phyloP scores from a whole-genome alignment of 2,888 invertebrate species.

The Zaprionus lineosus region DNA sequence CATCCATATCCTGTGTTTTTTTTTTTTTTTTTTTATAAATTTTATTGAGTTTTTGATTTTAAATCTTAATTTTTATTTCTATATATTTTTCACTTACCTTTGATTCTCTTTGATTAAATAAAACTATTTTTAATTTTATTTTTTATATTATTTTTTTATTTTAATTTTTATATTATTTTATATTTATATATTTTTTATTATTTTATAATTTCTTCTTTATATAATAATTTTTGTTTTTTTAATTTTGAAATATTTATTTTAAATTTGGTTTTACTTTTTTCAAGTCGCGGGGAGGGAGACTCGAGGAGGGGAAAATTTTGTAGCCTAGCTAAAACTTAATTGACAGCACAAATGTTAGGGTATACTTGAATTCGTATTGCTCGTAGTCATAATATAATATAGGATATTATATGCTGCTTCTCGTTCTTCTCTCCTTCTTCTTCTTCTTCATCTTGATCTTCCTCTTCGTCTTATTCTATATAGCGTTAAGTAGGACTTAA shows the following conservation, averaged over 20 bases:
- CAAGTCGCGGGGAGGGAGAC: not conserved
- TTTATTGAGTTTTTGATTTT: not conserved
- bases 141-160: not conserved
- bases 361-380: too few relatives aligned
- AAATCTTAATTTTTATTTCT: not conserved
- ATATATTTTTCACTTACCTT: not conserved
- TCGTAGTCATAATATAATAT: too few relatives aligned
- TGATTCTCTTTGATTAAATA: too few relatives aligned
- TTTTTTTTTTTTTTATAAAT: not conserved
- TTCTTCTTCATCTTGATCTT: not conserved
- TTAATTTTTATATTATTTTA: not conserved
- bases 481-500: conserved; percentile 21
- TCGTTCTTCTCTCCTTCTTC: not conserved
- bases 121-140: too few relatives aligned
- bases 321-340: conserved; percentile 45
- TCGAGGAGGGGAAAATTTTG: conserved; percentile 29
- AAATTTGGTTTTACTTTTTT: not conserved
- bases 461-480: not conserved
- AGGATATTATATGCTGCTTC: not conserved
- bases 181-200: conserved; percentile 2
- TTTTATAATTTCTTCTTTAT: not conserved
- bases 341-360: conserved; percentile 3
- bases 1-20: not conserved
- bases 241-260: not conserved
- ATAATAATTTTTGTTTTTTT: conserved; percentile 11